A percentile compares a stretch with the other conserved stretches of the same genome.
These are phyloP conservation scores for Drosophila niveifrons DNA, from an alignment of 2,888 invertebrate species.

Conservation along the genomic window DNA sequence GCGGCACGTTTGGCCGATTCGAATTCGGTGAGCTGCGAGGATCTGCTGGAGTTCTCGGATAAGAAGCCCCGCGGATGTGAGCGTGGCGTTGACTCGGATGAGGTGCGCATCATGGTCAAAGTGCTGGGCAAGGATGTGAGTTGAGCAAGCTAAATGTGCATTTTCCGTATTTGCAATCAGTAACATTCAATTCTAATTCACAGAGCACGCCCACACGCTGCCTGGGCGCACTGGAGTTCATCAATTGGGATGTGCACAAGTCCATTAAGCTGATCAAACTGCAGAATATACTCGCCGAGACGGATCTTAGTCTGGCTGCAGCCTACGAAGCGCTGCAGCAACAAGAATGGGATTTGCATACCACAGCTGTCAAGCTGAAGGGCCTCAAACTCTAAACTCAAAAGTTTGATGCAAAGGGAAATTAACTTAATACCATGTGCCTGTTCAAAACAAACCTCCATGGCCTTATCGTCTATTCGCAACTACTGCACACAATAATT, in stretches of 20 bases:
- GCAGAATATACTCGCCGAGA: slow-evolving; percentile 82
- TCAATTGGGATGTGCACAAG: slow-evolving; percentile 95
- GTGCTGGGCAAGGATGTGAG: slow-evolving; percentile 91
- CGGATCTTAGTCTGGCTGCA: slow-evolving; percentile 79
- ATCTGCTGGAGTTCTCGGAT: slow-evolving; percentile 94
- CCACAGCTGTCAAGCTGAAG: slow-evolving; percentile 83
- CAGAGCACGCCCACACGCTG: slow-evolving; percentile 91
- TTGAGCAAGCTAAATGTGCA: slow-evolving; percentile 24
- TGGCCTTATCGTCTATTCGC: slow-evolving; percentile 35
- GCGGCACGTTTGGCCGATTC: slow-evolving; percentile 85
- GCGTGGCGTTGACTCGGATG: slow-evolving; percentile 94
- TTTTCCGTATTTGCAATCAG: neutral
- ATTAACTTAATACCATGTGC: slow-evolving; percentile 34
- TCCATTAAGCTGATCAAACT: slow-evolving; percentile 90
- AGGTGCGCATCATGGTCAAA: slow-evolving; percentile 96
- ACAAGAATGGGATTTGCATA: slow-evolving; percentile 85
- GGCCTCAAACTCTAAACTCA: slow-evolving; percentile 67
- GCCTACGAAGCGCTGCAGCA: slow-evolving; percentile 83
- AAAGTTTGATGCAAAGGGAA: slow-evolving; percentile 5
- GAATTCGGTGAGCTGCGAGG: slow-evolving; percentile 96
- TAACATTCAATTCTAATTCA: neutral
- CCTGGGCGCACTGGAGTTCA: slow-evolving; percentile 91
- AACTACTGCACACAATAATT: slow-evolving; percentile 32
- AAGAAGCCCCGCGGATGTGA: slow-evolving; percentile 93
- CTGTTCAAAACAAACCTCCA: slow-evolving; percentile 45